Percentiles rank a stretch among this genome's conserved stretches.
Conservation (phyloP, 2,797 vertebrate species). For the Mormyrops boulengeri region DNA sequence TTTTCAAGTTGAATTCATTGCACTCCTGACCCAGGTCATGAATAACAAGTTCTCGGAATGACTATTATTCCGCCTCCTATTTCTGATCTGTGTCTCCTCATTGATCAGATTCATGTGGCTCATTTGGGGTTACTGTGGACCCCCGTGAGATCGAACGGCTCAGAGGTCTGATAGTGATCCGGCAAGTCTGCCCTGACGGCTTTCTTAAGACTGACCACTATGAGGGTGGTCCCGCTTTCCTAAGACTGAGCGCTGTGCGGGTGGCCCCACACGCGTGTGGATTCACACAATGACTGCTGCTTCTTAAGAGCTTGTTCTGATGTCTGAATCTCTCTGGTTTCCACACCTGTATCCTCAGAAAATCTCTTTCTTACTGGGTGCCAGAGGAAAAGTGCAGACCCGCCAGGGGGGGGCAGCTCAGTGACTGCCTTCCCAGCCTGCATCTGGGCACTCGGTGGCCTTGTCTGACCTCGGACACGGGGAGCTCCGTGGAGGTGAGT, state of each 20-base stretch:
- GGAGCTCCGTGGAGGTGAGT: background rate
- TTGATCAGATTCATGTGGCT: slow-evolving; percentile 3
- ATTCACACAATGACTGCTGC: background rate
- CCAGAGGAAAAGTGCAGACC: background rate
- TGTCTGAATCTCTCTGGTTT: background rate
- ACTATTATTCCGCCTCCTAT: background rate
- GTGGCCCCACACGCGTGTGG: background rate
- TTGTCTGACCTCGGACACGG: background rate
- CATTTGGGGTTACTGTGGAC: background rate
- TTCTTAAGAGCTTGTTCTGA: background rate
- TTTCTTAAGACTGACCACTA: background rate
- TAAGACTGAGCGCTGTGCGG: background rate
- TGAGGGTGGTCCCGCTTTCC: background rate
- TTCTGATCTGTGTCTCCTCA: background rate
- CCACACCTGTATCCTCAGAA: background rate
- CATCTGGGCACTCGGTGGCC: background rate
- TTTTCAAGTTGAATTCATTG: background rate
- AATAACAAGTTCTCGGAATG: background rate
- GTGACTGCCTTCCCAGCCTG: background rate
- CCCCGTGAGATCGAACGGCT: background rate
- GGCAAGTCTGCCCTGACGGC: background rate
- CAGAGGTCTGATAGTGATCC: background rate
- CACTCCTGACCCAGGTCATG: background rate
- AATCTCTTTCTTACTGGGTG: background rate
- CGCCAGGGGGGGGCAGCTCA: background rate